Base-by-base conservation (phyloP, 2,888 invertebrate genomes). In the Drosophila subsilvestris region DNA sequence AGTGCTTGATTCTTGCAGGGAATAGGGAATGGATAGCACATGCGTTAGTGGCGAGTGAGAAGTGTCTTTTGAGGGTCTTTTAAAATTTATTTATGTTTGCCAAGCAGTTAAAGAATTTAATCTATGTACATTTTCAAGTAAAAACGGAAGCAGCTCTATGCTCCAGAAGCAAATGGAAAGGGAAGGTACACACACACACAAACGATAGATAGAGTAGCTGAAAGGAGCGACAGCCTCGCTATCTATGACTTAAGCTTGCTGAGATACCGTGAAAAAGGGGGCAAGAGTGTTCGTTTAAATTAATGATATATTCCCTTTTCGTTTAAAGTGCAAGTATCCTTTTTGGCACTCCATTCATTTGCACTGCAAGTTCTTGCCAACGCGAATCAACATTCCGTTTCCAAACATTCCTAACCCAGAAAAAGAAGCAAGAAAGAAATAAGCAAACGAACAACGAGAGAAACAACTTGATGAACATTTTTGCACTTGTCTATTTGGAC, bases 401-500 rank as follows among this genome's bases (percentile, higher is more conserved):
- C 32, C 45, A 42, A 53, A 27, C 42, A 65, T 48, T 62, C 53
- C 43, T 17, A 37, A 50, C n/a, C 25, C n/a, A 63, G 48, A 29
- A 57, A 54, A 59, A 25, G 6, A 0, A 4, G 6, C 25, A 25
- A 25, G 6, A 6, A 47, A 37, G 47, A 9, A 18, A 42, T 29
- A 60, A 29, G 12, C 20, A n/a, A 27, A 29, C 22, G 17, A 58
- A 48, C 17, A 42, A 22, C 51, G 44, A 54, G 44, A 8, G 42
- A 25, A 43, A 66, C 66, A 84, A 81, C 58, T 81, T 84, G 74
- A 76, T 81, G 72, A 88, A 78, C 80, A 80, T 83, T 88, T 88
- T 88, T 68, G 57, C 78, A 72, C 78, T 78, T 75, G 74, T 57
- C 80, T 68, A 63, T 60, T 70, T 43, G 65, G 65, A 51, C 56